Evolutionary conservation across 2,113 vertebrate species (phyloP), one percentile per base, ranked within the genome.

Genomic region (Abramis brama): DNA sequence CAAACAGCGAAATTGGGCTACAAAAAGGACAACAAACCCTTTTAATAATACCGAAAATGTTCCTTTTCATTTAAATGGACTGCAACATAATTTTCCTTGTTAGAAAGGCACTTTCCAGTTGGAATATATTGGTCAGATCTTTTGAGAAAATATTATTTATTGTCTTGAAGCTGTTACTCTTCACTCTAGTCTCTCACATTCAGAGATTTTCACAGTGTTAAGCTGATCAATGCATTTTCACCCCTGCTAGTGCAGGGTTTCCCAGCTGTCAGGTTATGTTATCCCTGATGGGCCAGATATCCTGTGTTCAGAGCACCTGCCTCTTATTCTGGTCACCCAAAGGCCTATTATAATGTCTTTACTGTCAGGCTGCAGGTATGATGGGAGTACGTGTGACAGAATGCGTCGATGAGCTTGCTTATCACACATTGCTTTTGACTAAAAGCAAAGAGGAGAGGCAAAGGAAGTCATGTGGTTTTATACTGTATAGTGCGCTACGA

Each of bases 171-270:
- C 13, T 25, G 60, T 64, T 77, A 66, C 74, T 66, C 39, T 39
- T 7, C 73, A 77, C 60, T 85, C 25, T 30, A 57, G 47, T 55
- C 15, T 71, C 71, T 59, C 70, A 76, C 55, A 30, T 68, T 50
- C 36, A 68, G 23, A 70, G 55, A 57, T 87, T 88, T 90, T 87
- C 75, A 87, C 84, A 60, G 64, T 71, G 27, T 62, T 21, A 71
- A 75, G 76, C 59, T 91, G 89, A 90, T 91, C 84, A 88, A 82
- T 90, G 81, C 39, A 52, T 85, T 88, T 73, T 89, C 88, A 82
- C 73, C 57, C 87, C 79, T 2, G 50, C 52, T 78, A 81, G 81
- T 87, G 57, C 36, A 55, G 79, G 84, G 82, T 39, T 88, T 85
- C 50, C 73, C 85, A 81, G 84, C 55, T 89, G 91, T 87, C 90